Percentiles rank a stretch among this genome's conserved stretches.
Conservation (phyloP, 2,797 vertebrate genomes). For the Neosilurus hyrtlii region DNA sequence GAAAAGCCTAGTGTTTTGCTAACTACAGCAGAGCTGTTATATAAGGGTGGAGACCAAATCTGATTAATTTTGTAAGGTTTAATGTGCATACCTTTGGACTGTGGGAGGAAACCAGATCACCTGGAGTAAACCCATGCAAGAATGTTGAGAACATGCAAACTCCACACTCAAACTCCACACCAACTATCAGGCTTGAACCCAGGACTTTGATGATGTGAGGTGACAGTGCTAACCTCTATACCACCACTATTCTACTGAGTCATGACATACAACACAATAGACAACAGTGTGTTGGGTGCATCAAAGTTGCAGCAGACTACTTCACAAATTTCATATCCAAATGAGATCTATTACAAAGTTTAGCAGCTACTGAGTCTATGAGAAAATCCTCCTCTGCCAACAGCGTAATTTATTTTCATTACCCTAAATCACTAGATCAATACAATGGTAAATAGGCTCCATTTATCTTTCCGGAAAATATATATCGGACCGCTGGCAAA, state of each 20-base stretch:
- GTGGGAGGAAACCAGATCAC: no score
- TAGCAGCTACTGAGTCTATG: conserved; percentile 23
- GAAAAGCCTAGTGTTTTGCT: not conserved
- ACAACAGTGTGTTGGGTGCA: conserved; percentile 5
- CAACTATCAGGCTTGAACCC: no score
- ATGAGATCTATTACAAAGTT: conserved; percentile 36
- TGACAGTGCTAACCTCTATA: no score
- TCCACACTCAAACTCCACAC: no score
- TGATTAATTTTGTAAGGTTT: not conserved
- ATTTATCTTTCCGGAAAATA: conserved; percentile 54
- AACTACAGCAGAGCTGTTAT: not conserved
- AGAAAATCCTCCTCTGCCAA: conserved; percentile 43
- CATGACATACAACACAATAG: conserved; percentile 37
- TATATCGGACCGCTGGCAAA: conserved; percentile 35
- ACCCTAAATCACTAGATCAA: conserved; percentile 57
- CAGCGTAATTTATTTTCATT: conserved; percentile 58
- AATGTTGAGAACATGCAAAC: no score
- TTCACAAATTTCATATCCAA: conserved; percentile 43
- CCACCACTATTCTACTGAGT: conserved; percentile 6
- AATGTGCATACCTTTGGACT: no score
- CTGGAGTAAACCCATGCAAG: not conserved
- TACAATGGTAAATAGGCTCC: conserved; percentile 48
- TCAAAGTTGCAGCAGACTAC: conserved; percentile 23
- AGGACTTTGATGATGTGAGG: no score
- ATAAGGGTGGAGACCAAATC: not conserved